These are phyloP conservation scores for Mesembrinibis cayennensis DNA, from an alignment of 2,113 vertebrate species.

Conservation along the genomic window DNA sequence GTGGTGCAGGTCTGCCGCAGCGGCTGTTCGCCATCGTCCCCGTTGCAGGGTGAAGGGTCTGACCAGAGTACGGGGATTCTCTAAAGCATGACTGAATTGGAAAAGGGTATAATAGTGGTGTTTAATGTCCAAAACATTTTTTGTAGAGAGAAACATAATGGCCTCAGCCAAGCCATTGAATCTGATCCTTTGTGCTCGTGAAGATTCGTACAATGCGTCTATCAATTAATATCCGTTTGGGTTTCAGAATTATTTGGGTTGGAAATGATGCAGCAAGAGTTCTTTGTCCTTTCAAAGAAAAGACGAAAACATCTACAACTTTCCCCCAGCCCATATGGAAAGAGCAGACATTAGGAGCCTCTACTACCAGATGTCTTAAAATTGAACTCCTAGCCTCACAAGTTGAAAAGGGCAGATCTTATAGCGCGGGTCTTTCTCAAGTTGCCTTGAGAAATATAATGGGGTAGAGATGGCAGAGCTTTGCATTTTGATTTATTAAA, in stretches of 20 bases:
- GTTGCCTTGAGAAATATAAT: background rate
- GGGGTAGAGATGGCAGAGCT: background rate
- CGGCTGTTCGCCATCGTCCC: background rate
- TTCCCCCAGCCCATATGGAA: background rate
- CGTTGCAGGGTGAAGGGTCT: background rate
- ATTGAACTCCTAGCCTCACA: background rate
- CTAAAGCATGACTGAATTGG: background rate
- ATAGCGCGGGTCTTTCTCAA: background rate
- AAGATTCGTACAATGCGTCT: background rate
- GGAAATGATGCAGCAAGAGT: background rate
- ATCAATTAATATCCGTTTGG: background rate
- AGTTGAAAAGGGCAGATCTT: background rate
- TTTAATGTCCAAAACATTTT: background rate
- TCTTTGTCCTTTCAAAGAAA: conserved; percentile 1
- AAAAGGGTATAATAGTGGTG: background rate
- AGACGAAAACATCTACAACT: background rate
- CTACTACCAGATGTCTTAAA: background rate
- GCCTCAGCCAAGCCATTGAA: background rate
- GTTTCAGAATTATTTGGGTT: background rate
- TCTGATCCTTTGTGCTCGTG: background rate
- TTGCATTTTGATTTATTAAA: background rate
- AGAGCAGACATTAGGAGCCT: background rate
- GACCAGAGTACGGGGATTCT: background rate
- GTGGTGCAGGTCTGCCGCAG: background rate
- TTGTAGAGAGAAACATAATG: background rate